Conservation (phyloP, 2,797 vertebrate genomes). For the Galaxias olidus region DNA sequence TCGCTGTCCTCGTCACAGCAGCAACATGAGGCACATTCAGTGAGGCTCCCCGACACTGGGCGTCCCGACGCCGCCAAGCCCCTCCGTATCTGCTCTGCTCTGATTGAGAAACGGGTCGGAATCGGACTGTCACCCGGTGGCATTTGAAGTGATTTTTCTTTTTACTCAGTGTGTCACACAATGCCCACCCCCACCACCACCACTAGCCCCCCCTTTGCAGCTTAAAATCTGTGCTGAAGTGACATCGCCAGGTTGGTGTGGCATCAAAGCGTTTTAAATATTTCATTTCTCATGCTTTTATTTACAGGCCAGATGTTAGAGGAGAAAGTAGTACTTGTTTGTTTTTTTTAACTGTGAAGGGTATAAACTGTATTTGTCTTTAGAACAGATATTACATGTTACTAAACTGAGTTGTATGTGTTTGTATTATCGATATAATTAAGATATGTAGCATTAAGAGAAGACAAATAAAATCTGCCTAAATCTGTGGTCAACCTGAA, state of each 20-base stretch:
- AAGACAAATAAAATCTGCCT: neutral
- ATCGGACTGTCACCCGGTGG: neutral
- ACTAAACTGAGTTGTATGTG: no score
- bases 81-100: neutral
- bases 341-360: no score
- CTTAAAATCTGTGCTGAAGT: no score
- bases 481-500: neutral
- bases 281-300: constrained; percentile 6
- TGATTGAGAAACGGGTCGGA: neutral
- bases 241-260: no score
- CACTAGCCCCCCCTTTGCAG: no score
- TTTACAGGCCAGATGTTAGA: constrained; percentile 14
- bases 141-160: no score
- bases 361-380: neutral
- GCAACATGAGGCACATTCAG: neutral
- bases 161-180: no score
- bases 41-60: neutral
- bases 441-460: no score
- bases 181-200: no score
- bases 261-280: constrained; percentile 1
- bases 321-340: neutral
- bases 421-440: no score
- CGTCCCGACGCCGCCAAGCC: neutral
- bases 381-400: no score
- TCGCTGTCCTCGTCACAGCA: neutral